Conservation (phyloP, 2,113 vertebrate species). For the Xenotilapia caudafasciata region DNA sequence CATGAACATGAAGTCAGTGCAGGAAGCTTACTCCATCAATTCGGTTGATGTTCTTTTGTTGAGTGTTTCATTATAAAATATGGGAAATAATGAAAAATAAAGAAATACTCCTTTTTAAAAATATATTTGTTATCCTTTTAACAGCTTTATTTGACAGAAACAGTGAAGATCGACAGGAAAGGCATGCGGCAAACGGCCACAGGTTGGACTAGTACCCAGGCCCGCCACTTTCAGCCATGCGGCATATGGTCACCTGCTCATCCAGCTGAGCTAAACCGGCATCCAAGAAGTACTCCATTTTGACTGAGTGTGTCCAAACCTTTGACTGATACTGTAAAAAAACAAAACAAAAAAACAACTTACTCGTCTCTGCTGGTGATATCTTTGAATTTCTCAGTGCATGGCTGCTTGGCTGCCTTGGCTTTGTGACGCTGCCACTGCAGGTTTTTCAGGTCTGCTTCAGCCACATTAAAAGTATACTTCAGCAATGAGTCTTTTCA, state of each 20-base stretch:
- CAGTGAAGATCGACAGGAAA: neutral
- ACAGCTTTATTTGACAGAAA: neutral
- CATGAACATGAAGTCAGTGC: neutral
- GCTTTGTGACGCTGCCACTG: neutral
- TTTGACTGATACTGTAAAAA: neutral
- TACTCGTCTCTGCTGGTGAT: neutral
- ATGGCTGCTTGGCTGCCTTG: neutral
- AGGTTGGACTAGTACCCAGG: neutral
- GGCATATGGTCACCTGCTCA: neutral
- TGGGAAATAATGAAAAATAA: neutral
- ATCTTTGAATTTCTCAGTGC: neutral
- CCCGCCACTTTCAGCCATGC: neutral
- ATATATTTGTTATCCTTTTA: neutral
- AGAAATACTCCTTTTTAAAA: neutral
- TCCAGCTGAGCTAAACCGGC: neutral
- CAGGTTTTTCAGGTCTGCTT: neutral
- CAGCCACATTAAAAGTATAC: neutral
- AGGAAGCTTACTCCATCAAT: neutral
- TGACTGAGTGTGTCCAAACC: neutral
- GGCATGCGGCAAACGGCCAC: neutral
- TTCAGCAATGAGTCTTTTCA: neutral
- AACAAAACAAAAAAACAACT: neutral
- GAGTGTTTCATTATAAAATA: neutral
- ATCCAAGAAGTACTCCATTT: neutral
- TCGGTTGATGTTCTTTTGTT: neutral